Evolutionary conservation across 2,888 invertebrate genomes (phyloP).

Genomic region (Leptinotarsa peninsularis): DNA sequence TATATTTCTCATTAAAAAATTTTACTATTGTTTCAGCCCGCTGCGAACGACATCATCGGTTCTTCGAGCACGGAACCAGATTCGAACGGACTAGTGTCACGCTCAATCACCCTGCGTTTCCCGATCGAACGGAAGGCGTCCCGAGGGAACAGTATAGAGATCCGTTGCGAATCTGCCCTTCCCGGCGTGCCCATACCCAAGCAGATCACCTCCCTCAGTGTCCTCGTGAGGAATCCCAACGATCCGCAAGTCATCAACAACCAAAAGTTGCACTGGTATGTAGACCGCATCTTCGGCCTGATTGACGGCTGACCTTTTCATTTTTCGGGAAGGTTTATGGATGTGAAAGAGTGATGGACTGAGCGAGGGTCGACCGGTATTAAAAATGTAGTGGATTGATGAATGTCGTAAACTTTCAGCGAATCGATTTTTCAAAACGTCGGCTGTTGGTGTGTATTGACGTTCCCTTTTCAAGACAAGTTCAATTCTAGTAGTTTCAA

Average conservation of each 20-base stretch:
- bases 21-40: slow-evolving; percentile 52
- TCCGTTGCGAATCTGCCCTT: slow-evolving; percentile 60
- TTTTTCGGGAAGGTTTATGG: slow-evolving; percentile 9
- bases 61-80: slow-evolving; percentile 57
- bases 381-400: slow-evolving; percentile 9
- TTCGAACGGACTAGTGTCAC: slow-evolving; percentile 53
- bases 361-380: not conserved
- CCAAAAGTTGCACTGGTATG: slow-evolving; percentile 54
- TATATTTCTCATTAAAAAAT: no score
- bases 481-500: no score
- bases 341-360: not conserved
- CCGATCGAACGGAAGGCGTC: slow-evolving; percentile 56
- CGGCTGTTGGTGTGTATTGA: no score
- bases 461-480: no score
- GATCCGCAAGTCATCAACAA: slow-evolving; percentile 55
- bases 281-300: slow-evolving; percentile 12
- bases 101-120: slow-evolving; percentile 55
- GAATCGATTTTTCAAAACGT: not conserved
- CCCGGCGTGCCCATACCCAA: slow-evolving; percentile 59
- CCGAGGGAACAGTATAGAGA: slow-evolving; percentile 55
- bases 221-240: slow-evolving; percentile 48
- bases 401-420: not conserved
- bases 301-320: slow-evolving; percentile 10
- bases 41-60: slow-evolving; percentile 53
- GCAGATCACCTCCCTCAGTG: slow-evolving; percentile 51